A percentile compares a stretch with the other conserved stretches of the same genome.
Conservation (phyloP, 2,113 vertebrate species). For the human region DNA sequence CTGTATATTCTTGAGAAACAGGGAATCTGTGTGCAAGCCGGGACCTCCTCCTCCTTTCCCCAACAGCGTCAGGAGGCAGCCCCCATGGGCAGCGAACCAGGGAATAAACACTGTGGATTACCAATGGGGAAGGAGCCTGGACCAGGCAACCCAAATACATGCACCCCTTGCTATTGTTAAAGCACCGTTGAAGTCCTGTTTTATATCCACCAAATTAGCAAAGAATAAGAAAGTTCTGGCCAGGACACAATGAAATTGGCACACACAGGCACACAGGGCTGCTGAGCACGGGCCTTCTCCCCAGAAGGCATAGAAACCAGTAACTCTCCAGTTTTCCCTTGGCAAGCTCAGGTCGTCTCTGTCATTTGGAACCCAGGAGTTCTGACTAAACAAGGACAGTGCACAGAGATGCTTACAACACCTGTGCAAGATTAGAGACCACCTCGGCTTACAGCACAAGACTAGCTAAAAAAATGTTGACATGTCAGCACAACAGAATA, state of each 20-base stretch:
- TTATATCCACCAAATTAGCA: not conserved
- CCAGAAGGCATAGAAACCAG: not conserved
- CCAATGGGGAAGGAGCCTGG: not conserved
- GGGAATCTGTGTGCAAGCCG: not conserved
- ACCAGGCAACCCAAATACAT: not conserved
- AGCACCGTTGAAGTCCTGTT: not conserved
- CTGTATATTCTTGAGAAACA: constrained; percentile 19
- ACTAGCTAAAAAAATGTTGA: not conserved
- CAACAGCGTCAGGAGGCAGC: not conserved
- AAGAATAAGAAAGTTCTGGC: not conserved
- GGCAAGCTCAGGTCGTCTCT: not conserved
- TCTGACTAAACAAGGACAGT: not conserved
- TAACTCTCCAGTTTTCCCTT: not conserved
- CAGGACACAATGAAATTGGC: not conserved
- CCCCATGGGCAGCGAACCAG: not conserved
- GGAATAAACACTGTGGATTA: not conserved
- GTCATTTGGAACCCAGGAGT: not conserved
- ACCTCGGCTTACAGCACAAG: not conserved
- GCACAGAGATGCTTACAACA: not conserved
- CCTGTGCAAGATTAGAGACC: not conserved
- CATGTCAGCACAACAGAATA: not conserved
- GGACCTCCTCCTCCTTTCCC: not conserved
- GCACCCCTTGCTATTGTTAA: not conserved
- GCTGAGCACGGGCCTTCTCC: fast-evolving
- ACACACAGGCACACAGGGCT: fast-evolving